Evolutionary conservation across 2,888 invertebrate species (phyloP).

Genomic region (Ferrisia virgata): DNA sequence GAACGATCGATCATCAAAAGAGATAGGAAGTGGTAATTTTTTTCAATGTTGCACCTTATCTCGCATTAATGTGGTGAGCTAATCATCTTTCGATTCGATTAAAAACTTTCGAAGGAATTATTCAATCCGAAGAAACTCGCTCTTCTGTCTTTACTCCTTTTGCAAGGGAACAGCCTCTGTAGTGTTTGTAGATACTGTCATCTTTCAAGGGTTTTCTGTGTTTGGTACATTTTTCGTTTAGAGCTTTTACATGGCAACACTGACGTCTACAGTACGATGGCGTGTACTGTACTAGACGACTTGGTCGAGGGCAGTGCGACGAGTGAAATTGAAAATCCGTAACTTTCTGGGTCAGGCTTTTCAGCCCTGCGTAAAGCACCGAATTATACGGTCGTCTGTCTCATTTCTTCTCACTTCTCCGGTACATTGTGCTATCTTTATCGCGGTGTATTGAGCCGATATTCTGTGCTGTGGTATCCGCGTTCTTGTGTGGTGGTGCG

Average conservation of each 20-base stretch:
- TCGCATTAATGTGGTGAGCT: neutral
- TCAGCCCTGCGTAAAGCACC: slow-evolving; percentile 33
- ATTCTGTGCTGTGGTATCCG: neutral
- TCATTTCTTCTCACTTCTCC: neutral
- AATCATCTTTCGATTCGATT: neutral
- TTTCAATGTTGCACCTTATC: neutral
- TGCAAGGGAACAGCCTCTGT: too few relatives aligned
- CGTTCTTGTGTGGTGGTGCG: neutral
- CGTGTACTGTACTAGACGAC: neutral
- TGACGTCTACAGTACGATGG: neutral
- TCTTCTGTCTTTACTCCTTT: neutral
- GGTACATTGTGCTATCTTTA: neutral
- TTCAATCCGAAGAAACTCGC: neutral
- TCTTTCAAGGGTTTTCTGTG: too few relatives aligned
- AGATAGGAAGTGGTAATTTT: neutral
- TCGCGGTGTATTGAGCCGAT: neutral
- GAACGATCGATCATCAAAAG: neutral
- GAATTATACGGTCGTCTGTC: slow-evolving; percentile 10
- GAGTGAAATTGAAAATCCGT: slow-evolving; percentile 14
- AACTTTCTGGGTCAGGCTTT: slow-evolving; percentile 27
- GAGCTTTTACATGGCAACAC: neutral
- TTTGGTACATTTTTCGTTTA: neutral
- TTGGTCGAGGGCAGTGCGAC: neutral
- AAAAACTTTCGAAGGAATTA: neutral
- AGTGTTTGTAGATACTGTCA: neutral